phyloP scores from a whole-genome alignment of 35 echinoderm and acorn worm genomes.

The Eucidaris tribuloides region DNA sequence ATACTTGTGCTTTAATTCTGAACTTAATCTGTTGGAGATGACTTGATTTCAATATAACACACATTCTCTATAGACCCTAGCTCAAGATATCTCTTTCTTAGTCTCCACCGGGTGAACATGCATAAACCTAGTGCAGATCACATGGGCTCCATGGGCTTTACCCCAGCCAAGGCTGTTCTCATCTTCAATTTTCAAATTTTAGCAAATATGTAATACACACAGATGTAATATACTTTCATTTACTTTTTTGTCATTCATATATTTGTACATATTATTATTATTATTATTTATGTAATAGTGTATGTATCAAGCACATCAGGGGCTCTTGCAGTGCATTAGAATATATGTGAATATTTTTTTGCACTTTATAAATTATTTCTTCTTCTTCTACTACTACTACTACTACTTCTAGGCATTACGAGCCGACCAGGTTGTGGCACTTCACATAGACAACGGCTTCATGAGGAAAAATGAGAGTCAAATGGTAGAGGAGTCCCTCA shows the following conservation, averaged over 20 bases:
- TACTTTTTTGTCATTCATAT: too few species aligned
- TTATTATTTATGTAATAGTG: too few species aligned
- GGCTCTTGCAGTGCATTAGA: too few species aligned
- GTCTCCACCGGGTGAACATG: too few species aligned
- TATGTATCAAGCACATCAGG: too few species aligned
- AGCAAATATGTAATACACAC: neutral
- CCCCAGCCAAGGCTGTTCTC: neutral
- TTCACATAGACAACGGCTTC: slow-evolving; percentile 98
- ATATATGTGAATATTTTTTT: neutral
- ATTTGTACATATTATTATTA: too few species aligned
- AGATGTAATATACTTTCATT: neutral
- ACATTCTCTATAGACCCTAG: too few species aligned
- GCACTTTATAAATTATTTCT: neutral
- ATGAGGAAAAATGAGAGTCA: slow-evolving; percentile 92
- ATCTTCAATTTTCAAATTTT: neutral
- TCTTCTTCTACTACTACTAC: too few species aligned
- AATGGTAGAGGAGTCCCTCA: slow-evolving; percentile 71
- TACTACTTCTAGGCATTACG: slow-evolving; percentile 72
- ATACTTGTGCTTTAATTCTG: too few species aligned
- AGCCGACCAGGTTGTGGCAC: slow-evolving; percentile 91
- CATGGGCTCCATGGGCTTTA: neutral
- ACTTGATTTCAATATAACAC: too few species aligned
- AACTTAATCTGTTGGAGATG: too few species aligned
- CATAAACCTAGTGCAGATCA: neutral
- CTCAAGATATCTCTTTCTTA: too few species aligned